Conservation (phyloP, 2,888 invertebrate genomes). For the Epirrita christyi region DNA sequence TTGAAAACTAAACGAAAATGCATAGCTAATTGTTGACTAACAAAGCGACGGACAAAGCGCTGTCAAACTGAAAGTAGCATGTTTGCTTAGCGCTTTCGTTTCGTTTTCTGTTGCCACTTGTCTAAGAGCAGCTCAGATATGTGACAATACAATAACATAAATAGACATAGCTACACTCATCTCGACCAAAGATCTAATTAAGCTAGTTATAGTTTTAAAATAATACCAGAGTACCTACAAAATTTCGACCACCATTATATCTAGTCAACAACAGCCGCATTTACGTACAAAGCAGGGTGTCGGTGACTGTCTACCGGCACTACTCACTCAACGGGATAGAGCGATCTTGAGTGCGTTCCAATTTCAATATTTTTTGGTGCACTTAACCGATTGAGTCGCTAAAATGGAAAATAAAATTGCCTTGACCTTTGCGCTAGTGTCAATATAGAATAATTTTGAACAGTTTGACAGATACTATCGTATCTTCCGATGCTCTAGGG, state of each 20-base stretch:
- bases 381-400: too few species aligned
- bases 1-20: too few species aligned
- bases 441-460: too few species aligned
- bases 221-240: slow-evolving; percentile 45
- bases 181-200: slow-evolving; percentile 77
- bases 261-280: slow-evolving; percentile 62
- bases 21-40: not conserved
- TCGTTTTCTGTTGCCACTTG: slow-evolving; percentile 3
- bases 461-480: too few species aligned
- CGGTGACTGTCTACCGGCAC: not conserved
- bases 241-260: slow-evolving; percentile 50
- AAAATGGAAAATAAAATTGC: too few species aligned
- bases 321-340: too few species aligned
- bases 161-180: slow-evolving; percentile 64
- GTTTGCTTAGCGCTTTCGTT: not conserved
- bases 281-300: slow-evolving; percentile 9
- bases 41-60: not conserved
- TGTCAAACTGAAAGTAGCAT: not conserved
- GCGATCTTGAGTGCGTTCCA: too few species aligned
- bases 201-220: slow-evolving; percentile 55
- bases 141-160: slow-evolving; percentile 22
- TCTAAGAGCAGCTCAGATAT: not conserved
- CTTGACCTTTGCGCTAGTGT: too few species aligned
- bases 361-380: too few species aligned
- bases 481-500: too few species aligned